These are phyloP conservation scores for Orchesella flavescens DNA, from an alignment of 2,888 invertebrate genomes.

Conservation along the genomic window DNA sequence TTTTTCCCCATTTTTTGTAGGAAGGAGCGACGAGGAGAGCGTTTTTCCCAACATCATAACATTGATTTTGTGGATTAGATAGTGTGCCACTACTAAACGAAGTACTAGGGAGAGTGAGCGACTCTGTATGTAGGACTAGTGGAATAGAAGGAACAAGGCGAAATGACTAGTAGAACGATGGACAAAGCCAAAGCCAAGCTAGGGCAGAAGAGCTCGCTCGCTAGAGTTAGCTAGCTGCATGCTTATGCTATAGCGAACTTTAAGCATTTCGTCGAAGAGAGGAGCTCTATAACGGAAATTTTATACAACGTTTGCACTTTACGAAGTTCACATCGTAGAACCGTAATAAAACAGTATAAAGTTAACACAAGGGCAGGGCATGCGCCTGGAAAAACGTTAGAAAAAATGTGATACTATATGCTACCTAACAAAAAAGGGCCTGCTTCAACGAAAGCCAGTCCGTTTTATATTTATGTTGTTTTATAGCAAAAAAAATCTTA, in stretches of 20 bases:
- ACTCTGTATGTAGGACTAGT: no score
- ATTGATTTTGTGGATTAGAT: conserved; percentile 71
- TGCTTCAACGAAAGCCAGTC: no score
- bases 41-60: conserved; percentile 68
- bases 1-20: conserved; percentile 14
- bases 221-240: not conserved
- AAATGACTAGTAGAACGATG: no score
- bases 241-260: not conserved
- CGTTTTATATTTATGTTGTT: no score
- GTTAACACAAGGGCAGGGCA: conserved; percentile 42
- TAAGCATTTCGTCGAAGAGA: not conserved
- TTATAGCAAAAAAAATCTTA: no score
- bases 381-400: conserved; percentile 46
- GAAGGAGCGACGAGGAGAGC: not conserved
- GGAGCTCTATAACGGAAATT: not conserved
- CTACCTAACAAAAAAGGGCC: conserved; percentile 6
- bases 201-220: not conserved
- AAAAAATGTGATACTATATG: conserved; percentile 21
- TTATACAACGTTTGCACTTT: not conserved
- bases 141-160: no score
- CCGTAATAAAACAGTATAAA: conserved; percentile 2
- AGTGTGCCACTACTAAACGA: not conserved
- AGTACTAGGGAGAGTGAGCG: no score
- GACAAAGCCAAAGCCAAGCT: not conserved
- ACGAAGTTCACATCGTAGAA: no score